Conservation (phyloP, 2,797 vertebrate species). For the Babyrousa celebensis region DNA sequence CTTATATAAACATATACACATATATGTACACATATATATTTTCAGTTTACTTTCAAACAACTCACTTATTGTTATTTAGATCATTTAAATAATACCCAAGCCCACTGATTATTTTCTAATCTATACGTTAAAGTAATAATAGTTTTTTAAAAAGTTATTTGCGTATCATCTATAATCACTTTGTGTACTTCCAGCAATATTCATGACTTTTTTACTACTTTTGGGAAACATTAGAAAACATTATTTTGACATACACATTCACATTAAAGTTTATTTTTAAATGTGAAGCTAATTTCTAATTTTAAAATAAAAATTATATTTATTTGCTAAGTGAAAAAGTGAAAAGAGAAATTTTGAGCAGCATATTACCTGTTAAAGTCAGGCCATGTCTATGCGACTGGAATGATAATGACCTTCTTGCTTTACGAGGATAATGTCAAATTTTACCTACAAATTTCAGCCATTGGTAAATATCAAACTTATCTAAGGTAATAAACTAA, state of each 20-base stretch:
- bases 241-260: not conserved
- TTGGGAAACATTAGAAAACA: not conserved
- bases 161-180: not conserved
- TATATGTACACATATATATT: too few species aligned
- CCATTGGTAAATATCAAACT: not conserved
- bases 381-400: not conserved
- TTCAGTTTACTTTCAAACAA: not conserved
- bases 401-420: not conserved
- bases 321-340: not conserved
- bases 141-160: not conserved
- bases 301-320: constrained; percentile 10
- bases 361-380: not conserved
- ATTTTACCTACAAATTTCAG: not conserved
- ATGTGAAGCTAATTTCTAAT: not conserved
- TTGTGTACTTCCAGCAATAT: not conserved
- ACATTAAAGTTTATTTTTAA: not conserved
- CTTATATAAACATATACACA: too few species aligned
- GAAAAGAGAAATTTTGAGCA: not conserved
- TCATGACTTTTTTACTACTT: not conserved
- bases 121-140: not conserved
- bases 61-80: not conserved
- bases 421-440: not conserved
- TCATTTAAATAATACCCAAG: not conserved
- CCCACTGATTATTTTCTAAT: not conserved
- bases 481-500: not conserved